phyloP scores from a whole-genome alignment of 1,140 invertebrate species.

The Phocides pigmalion region DNA sequence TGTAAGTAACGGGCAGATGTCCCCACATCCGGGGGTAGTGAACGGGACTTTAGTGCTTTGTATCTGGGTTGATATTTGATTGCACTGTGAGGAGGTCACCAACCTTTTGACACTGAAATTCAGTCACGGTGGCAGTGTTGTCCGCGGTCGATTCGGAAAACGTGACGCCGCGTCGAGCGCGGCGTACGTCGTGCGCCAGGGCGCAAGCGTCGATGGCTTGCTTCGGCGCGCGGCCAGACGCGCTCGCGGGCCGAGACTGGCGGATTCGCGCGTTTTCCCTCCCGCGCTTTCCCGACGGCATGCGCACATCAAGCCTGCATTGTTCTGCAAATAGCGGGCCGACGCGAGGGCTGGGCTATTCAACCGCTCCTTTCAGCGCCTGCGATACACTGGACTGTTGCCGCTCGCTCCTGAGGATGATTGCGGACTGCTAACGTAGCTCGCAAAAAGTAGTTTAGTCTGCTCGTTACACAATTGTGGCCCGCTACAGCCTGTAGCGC shows the following conservation, averaged over 20 bases:
- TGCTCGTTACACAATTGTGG: constrained; percentile 52
- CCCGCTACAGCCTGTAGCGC: constrained; percentile 14
- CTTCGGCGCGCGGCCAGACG: constrained; percentile 72
- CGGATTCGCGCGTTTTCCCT: constrained; percentile 78
- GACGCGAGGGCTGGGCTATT: constrained; percentile 67
- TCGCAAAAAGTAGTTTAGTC: constrained; percentile 49
- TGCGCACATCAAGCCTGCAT: constrained; percentile 80
- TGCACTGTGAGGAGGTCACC: constrained; percentile 66
- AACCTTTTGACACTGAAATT: constrained; percentile 82
- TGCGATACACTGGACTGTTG: constrained; percentile 57
- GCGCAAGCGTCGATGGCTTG: constrained; percentile 65
- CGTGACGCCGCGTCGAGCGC: constrained; percentile 76
- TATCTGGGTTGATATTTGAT: constrained; percentile 55
- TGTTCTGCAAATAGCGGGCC: constrained; percentile 77
- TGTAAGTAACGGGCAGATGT: constrained; percentile 43
- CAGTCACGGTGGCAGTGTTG: constrained; percentile 70
- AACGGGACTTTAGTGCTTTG: constrained; percentile 42
- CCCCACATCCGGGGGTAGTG: constrained; percentile 35
- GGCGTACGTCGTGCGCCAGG: constrained; percentile 75
- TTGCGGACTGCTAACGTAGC: constrained; percentile 30
- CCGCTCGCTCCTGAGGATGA: constrained; percentile 45
- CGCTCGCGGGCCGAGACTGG: constrained; percentile 74
- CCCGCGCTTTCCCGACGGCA: constrained; percentile 76
- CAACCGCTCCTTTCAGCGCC: constrained; percentile 65
- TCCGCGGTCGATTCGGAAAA: constrained; percentile 74